A percentile compares a stretch with the other conserved stretches of the same genome.
These are phyloP conservation scores for Euschistus heros DNA, from an alignment of 1,140 invertebrate genomes.

Conservation along the genomic window DNA sequence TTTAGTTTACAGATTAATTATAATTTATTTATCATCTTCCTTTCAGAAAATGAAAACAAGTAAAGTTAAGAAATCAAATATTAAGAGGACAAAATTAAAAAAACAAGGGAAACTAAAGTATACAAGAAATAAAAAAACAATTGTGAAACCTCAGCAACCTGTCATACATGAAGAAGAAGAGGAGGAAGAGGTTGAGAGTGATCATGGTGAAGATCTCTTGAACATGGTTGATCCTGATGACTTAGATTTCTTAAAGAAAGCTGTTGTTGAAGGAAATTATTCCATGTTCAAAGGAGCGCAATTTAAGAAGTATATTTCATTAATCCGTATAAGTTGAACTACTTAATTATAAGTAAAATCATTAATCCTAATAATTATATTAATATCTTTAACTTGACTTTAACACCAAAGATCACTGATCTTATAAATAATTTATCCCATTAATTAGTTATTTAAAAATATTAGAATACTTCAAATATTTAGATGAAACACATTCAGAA, in stretches of 20 bases:
- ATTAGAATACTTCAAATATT: no score
- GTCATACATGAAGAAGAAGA: constrained; percentile 34
- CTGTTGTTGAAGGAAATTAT: constrained; percentile 40
- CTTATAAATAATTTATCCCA: no score
- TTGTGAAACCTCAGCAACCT: constrained; percentile 31
- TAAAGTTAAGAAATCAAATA: constrained; percentile 47
- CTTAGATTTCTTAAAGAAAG: constrained; percentile 46
- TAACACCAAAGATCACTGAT: no score
- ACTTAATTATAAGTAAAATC: no score
- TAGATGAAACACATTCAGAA: no score
- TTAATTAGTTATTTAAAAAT: no score
- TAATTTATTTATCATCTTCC: background rate
- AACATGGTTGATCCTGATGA: constrained; percentile 53
- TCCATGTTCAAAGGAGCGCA: constrained; percentile 36
- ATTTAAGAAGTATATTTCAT: constrained; percentile 25
- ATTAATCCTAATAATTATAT: constrained; percentile 13
- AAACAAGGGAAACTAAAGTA: constrained; percentile 49
- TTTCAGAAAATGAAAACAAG: constrained; percentile 25
- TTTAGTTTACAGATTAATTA: no score
- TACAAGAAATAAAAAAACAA: constrained; percentile 36
- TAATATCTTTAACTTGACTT: constrained; percentile 13
- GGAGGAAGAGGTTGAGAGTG: constrained; percentile 36
- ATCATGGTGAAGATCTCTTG: constrained; percentile 50
- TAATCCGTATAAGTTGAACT: no score
- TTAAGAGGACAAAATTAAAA: constrained; percentile 47